These are phyloP conservation scores for Apostichopus leukothele DNA, from an alignment of 53 echinoderm and acorn worm species.

Conservation along the genomic window DNA sequence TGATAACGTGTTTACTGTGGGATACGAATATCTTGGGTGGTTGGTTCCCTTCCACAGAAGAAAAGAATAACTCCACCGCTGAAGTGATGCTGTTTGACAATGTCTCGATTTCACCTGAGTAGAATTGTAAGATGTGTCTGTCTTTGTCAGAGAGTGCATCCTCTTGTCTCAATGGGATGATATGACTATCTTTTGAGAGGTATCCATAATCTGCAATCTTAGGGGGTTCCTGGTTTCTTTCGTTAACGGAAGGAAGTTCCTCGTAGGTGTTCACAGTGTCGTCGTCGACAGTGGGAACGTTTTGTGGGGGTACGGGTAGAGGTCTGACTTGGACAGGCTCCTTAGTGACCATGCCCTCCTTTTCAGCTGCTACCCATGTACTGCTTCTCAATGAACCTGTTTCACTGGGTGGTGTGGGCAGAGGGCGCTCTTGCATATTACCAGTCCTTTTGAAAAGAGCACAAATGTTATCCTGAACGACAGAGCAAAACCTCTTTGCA, in stretches of 20 bases:
- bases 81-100: conserved; percentile 72
- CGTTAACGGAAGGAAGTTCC: conserved; percentile 15
- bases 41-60: conserved; percentile 90
- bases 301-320: conserved; percentile 69
- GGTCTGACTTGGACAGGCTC: conserved; percentile 76
- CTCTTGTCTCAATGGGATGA: conserved; percentile 60
- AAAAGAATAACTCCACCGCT: conserved; percentile 90
- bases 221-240: conserved; percentile 45
- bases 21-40: conserved; percentile 97
- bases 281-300: conserved; percentile 5
- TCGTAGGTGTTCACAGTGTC: conserved; percentile 39
- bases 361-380: conserved; percentile 86
- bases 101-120: conserved; percentile 74
- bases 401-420: conserved; percentile 79
- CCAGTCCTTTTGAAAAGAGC: conserved; percentile 74
- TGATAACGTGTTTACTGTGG: conserved; percentile 94
- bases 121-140: conserved; percentile 80
- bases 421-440: conserved; percentile 73
- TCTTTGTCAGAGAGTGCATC: conserved; percentile 68
- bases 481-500: conserved; percentile 67
- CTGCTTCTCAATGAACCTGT: conserved; percentile 49
- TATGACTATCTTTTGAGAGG: conserved; percentile 76
- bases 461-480: conserved; percentile 72
- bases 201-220: conserved; percentile 76
- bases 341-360: conserved; percentile 60